Evolutionary conservation across 2,888 invertebrate species (phyloP).

Genomic region (Machimus rusticus): DNA sequence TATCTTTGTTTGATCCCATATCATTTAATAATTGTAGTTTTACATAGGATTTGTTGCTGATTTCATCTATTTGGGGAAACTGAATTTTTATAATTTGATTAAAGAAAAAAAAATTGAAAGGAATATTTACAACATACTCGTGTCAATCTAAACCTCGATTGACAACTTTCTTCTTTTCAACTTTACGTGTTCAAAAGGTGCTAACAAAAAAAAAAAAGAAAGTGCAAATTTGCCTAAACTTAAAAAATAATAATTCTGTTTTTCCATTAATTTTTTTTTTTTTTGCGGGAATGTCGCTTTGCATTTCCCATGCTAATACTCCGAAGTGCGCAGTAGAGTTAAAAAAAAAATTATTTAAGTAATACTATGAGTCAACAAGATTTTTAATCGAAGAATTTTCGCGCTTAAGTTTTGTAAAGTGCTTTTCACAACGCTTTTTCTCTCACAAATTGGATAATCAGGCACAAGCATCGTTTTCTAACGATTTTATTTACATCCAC

Average conservation of each 20-base stretch:
- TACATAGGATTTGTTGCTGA: background rate
- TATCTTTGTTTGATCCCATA: conserved; percentile 19
- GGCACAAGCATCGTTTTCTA: conserved; percentile 6
- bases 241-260: background rate
- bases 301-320: background rate
- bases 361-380: conserved; percentile 22
- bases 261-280: background rate
- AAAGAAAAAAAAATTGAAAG: background rate
- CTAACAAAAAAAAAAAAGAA: background rate
- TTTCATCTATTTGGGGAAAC: background rate
- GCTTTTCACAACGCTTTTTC: background rate
- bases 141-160: background rate
- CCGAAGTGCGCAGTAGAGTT: conserved; percentile 4
- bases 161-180: background rate
- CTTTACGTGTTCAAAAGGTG: background rate
- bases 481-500: conserved; percentile 19
- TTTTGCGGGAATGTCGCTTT: conserved; percentile 1
- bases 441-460: background rate
- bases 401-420: background rate
- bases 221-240: background rate
- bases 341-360: background rate
- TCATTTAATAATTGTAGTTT: background rate
- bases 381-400: background rate
- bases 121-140: background rate
- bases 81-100: background rate